These are phyloP conservation scores for Proteles cristata DNA, from an alignment of 2,113 vertebrate species.

Conservation along the genomic window DNA sequence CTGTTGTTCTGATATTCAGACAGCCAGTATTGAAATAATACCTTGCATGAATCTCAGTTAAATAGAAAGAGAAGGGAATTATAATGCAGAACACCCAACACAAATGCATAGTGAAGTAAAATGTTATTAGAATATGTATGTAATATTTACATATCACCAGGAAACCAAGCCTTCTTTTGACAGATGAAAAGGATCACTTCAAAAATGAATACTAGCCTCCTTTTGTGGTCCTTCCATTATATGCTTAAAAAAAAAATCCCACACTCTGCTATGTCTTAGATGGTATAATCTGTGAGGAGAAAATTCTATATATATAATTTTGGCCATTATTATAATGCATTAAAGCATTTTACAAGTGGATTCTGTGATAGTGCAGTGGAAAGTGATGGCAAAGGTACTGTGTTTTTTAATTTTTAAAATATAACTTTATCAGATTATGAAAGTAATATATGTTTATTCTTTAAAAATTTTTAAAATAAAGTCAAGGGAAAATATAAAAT, in stretches of 20 bases:
- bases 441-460: neutral
- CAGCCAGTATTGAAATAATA: neutral
- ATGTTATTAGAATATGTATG: neutral
- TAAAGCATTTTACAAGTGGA: neutral
- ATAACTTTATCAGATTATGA: constrained; percentile 9
- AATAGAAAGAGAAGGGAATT: neutral
- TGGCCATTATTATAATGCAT: neutral
- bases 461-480: neutral
- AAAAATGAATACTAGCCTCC: neutral
- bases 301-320: constrained; percentile 2
- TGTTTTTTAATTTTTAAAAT: constrained; percentile 12
- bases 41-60: neutral
- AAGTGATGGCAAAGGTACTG: neutral
- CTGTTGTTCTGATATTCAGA: neutral
- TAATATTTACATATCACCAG: neutral
- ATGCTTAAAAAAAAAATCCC: neutral
- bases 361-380: neutral
- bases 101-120: constrained; percentile 24
- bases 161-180: neutral
- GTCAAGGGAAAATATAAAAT: constrained; percentile 30
- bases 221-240: neutral
- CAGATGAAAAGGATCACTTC: neutral
- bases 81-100: neutral
- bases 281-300: neutral
- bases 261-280: neutral